phyloP scores from a whole-genome alignment of 2,888 invertebrate genomes.

The Epirrhoe tristata region DNA sequence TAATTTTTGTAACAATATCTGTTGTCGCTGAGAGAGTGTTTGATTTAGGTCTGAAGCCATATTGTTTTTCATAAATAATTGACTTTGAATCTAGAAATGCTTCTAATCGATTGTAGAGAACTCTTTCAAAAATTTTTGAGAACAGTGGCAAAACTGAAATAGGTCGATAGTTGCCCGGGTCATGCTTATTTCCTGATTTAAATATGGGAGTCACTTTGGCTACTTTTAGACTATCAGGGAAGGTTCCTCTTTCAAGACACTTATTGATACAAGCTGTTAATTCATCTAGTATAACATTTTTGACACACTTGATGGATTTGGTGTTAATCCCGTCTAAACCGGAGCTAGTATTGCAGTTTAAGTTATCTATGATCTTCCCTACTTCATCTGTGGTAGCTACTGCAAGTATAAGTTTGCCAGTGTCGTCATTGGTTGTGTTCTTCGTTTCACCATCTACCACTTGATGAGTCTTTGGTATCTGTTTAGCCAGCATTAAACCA shows the following conservation, averaged over 20 bases:
- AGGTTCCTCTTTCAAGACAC: background rate
- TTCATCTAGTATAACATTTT: background rate
- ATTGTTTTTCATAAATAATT: background rate
- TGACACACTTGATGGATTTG: constrained; percentile 26
- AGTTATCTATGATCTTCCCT: constrained; percentile 12
- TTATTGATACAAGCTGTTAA: constrained; percentile 21
- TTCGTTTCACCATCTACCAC: too few relatives aligned
- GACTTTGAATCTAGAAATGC: background rate
- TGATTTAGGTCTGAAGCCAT: background rate
- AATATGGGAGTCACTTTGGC: constrained; percentile 22
- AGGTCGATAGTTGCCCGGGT: background rate
- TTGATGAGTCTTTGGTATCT: too few relatives aligned
- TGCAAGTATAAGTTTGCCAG: too few relatives aligned
- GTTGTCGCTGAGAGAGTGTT: background rate
- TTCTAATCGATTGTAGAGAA: background rate
- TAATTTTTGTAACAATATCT: background rate
- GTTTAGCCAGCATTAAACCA: background rate
- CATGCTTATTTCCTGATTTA: background rate
- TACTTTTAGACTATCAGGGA: constrained; percentile 16
- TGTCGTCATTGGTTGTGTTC: too few relatives aligned
- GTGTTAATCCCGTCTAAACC: constrained; percentile 30
- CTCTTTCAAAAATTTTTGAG: background rate
- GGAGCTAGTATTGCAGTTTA: constrained; percentile 23
- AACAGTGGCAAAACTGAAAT: background rate
- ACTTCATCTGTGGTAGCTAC: constrained; percentile 15